Base-by-base conservation (phyloP, 2,113 vertebrate genomes). In the Vombatus ursinus region DNA sequence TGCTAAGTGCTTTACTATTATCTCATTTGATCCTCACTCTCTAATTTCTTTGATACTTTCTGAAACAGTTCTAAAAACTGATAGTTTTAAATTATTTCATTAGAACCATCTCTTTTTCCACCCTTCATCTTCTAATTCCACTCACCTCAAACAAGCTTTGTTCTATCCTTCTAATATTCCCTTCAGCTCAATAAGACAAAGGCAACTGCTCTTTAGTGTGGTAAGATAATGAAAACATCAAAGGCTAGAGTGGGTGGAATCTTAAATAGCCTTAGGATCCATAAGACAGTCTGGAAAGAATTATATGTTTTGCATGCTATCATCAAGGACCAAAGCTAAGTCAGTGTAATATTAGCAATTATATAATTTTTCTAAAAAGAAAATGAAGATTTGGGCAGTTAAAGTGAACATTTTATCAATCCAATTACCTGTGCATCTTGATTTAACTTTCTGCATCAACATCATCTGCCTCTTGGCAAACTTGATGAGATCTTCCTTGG, bases 401-500 rank as follows among this genome's bases (percentile, higher is more conserved):
- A 94, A 96, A 28, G 54, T 52, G 23, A 92, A 0, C 54, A 96
- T 61, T 97, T 97, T 44, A 23, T 95, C 90, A 96, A 91, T 5
- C 14, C 52, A 37, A 92, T 84, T 98, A 99, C 99, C 99, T 99
- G 99, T 54, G 97, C 98, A 99, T 98, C 97, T 99, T 95, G 98
- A 98, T 97, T 99, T 99, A 93, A 99, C 98, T 98, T 99, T 99
- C 97, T 99, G 99, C 96, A 99, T 98, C 11, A 99, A 97, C 98
- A 99, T 98, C 98, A 99, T 98, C 96, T 99, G 99, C 94, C 99
- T 99, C 98, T 99, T 99, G 92, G 99, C 98, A 98, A 99, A 99
- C 98, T 99, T 99, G 97, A 99, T 99, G 92, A 99, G 99, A 96
- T 99, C 99, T 97, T 99, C 99, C 98, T 99, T 99, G 77, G 99